Conservation (phyloP, 2,888 invertebrate species). For the Stratiomys singularior region DNA sequence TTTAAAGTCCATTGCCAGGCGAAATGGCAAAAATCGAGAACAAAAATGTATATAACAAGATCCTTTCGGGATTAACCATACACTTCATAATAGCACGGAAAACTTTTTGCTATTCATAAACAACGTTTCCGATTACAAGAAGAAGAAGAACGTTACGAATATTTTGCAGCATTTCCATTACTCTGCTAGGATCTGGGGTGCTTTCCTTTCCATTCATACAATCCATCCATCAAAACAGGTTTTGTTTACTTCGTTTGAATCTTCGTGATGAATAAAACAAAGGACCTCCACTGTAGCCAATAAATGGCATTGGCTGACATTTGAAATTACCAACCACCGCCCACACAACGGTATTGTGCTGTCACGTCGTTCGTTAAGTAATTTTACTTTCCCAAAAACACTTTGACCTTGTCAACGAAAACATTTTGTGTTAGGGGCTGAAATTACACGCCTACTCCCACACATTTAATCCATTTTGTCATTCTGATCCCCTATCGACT, state of each 20-base stretch:
- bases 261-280: too few species aligned
- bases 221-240: slow-evolving; percentile 19
- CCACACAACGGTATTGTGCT: too few species aligned
- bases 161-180: neutral
- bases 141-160: neutral
- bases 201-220: neutral
- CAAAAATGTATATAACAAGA: too few species aligned
- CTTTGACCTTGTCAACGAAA: neutral
- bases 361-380: too few species aligned
- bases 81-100: neutral
- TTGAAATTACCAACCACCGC: too few species aligned
- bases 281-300: too few species aligned
- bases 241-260: neutral
- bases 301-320: too few species aligned
- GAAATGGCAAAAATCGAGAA: too few species aligned
- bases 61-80: neutral
- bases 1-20: too few species aligned
- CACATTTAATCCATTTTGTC: slow-evolving; percentile 2
- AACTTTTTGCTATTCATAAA: neutral
- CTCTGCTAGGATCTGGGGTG: too few species aligned
- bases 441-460: neutral
- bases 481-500: neutral
- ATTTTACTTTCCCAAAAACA: too few species aligned
- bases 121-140: neutral
- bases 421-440: neutral